These are phyloP conservation scores for Drepana arcuata DNA, from an alignment of 1,140 invertebrate species.

Conservation along the genomic window DNA sequence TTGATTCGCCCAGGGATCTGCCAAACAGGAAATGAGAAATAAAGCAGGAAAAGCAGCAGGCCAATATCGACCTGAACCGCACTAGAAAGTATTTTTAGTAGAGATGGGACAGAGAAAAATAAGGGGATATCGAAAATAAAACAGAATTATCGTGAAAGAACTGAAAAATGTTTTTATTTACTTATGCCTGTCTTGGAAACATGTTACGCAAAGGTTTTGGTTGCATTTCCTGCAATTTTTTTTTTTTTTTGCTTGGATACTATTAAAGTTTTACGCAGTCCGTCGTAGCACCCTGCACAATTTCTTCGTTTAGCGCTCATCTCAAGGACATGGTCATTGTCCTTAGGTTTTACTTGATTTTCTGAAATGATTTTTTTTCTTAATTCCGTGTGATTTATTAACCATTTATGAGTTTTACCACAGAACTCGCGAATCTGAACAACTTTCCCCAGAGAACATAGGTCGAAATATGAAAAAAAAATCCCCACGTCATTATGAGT, in stretches of 20 bases:
- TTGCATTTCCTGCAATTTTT: conserved; percentile 20
- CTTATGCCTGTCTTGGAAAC: too few species aligned
- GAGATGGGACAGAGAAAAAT: conserved; percentile 17
- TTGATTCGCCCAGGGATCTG: conserved; percentile 15
- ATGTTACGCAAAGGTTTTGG: too few species aligned
- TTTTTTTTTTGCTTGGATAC: conserved; percentile 14
- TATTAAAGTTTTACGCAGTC: conserved; percentile 9
- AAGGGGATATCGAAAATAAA: conserved; percentile 11
- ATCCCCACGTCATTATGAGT: too few species aligned
- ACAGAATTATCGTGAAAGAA: conserved; percentile 6
- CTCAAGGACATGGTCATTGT: conserved; percentile 8
- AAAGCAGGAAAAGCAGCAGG: conserved; percentile 11
- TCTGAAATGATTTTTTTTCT: conserved; percentile 6
- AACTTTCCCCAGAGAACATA: neutral
- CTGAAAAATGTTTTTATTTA: conserved; percentile 9
- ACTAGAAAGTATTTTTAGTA: conserved; percentile 19
- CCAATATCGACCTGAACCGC: conserved; percentile 13
- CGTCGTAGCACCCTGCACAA: conserved; percentile 6
- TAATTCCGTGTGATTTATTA: conserved; percentile 6
- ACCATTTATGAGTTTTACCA: conserved; percentile 5
- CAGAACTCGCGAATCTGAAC: conserved; percentile 1
- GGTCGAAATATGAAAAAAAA: neutral
- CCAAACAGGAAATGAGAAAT: conserved; percentile 16
- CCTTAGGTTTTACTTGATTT: conserved; percentile 6
- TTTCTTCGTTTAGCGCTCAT: conserved; percentile 11